Percentiles rank a stretch among this genome's conserved stretches.
These are phyloP conservation scores for Sebastes flavidus DNA, from an alignment of 2,797 vertebrate genomes.

Conservation along the genomic window DNA sequence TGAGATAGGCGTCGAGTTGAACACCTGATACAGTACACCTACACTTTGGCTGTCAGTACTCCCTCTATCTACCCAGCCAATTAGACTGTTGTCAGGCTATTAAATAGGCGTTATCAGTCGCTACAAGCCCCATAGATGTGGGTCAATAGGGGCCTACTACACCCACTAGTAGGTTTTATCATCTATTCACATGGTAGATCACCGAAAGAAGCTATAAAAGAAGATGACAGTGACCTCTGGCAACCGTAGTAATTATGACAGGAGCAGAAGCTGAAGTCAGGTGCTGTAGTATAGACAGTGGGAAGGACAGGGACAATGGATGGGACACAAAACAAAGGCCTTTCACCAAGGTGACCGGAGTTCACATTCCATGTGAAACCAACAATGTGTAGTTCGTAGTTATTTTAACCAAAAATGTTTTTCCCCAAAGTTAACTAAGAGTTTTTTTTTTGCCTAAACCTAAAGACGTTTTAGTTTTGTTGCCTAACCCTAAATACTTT, in stretches of 20 bases:
- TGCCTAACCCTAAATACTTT: no score
- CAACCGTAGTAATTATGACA: no score
- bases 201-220: neutral
- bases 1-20: conserved; percentile 27
- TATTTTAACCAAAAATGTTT: no score
- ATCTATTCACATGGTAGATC: neutral
- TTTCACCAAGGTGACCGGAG: no score
- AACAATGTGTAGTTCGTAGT: no score
- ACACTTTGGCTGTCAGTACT: conserved; percentile 50
- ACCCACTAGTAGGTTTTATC: neutral
- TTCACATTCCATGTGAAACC: no score
- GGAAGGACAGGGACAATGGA: no score
- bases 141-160: neutral
- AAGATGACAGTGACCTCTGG: neutral
- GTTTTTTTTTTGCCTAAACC: neutral
- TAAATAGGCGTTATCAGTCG: neutral
- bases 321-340: no score
- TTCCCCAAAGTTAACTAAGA: no score
- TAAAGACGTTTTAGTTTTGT: no score
- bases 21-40: conserved; percentile 40
- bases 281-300: no score
- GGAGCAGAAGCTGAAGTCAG: no score
- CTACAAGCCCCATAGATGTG: neutral
- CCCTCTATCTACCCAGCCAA: neutral
- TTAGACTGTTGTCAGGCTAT: neutral